phyloP scores from a whole-genome alignment of 2,888 invertebrate genomes.

The Philereme transversata region DNA sequence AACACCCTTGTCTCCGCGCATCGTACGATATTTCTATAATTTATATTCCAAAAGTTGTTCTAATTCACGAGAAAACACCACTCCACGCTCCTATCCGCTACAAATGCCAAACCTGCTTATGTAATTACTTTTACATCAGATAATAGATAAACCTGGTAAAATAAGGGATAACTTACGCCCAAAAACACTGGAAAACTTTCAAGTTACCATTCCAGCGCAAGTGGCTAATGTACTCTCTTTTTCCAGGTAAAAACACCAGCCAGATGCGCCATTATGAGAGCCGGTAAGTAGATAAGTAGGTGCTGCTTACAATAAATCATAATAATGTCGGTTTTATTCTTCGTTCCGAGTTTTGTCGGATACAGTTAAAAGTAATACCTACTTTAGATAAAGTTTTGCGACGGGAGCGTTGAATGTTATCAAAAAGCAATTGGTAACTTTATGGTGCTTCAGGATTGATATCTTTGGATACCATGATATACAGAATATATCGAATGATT shows the following conservation, averaged over 20 bases:
- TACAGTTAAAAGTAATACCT: slow-evolving; percentile 22
- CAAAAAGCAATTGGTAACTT: slow-evolving; percentile 15
- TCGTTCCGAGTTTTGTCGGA: slow-evolving; percentile 12
- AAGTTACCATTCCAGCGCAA: not conserved
- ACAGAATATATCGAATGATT: too few relatives aligned
- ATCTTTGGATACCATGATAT: not conserved
- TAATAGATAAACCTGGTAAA: too few relatives aligned
- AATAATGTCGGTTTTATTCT: slow-evolving; percentile 25
- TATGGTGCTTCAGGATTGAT: slow-evolving; percentile 8
- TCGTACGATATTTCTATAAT: too few relatives aligned
- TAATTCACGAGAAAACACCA: too few relatives aligned
- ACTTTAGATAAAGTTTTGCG: slow-evolving; percentile 29
- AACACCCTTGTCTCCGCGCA: too few relatives aligned
- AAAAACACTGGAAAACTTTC: not conserved
- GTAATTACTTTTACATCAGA: too few relatives aligned
- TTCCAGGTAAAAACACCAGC: slow-evolving; percentile 15
- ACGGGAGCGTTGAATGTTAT: slow-evolving; percentile 18
- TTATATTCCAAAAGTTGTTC: too few relatives aligned
- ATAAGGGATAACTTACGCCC: too few relatives aligned
- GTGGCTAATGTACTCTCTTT: slow-evolving; percentile 14
- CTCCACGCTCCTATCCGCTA: too few relatives aligned
- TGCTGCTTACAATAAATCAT: slow-evolving; percentile 23
- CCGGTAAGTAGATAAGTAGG: slow-evolving; percentile 21
- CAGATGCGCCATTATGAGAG: slow-evolving; percentile 14
- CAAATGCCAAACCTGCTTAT: too few relatives aligned